Evolutionary conservation across 1,140 invertebrate genomes (phyloP), one percentile per base, ranked within the genome.

Genomic region (Polypedilum vanderplanki): DNA sequence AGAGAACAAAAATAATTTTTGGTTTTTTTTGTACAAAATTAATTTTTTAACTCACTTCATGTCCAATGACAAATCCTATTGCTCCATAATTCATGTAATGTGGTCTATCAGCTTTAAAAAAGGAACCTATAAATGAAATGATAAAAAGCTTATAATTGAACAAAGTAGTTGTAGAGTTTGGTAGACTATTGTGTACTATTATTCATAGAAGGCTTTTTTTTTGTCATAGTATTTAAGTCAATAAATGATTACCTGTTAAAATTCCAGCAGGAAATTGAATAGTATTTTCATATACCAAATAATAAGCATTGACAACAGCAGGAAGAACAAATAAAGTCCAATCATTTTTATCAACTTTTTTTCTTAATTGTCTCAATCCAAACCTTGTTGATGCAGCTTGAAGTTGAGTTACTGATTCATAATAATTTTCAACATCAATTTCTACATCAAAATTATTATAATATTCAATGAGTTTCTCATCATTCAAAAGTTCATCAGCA

Each of bases 191-290:
- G n/a, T n/a, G n/a, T n/a, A n/a, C n/a, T n/a, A n/a, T n/a, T n/a
- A n/a, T n/a, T n/a, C n/a, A n/a, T n/a, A n/a, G n/a, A n/a, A n/a
- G n/a, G n/a, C n/a, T n/a, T n/a, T n/a, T n/a, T n/a, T n/a, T n/a
- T n/a, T n/a, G n/a, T n/a, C n/a, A n/a, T n/a, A n/a, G n/a, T n/a
- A n/a, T n/a, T n/a, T n/a, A n/a, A n/a, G n/a, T n/a, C n/a, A n/a
- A n/a, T n/a, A n/a, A n/a, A n/a, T n/a, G n/a, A n/a, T n/a, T 33
- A 3, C 89, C 89, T 84, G 92, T 90, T 1, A 93, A 82, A 77
- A 93, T 92, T 22, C 89, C 91, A 78, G 90, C 91, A 1, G 91
- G 90, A 80, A 93, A 91, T 82, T 89, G 33, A 24, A 70, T 70
- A 7, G 9, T 70, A 12, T 70, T 70, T 10, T 70, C 65, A 65